Evolutionary conservation across 2,888 invertebrate genomes (phyloP).

Genomic region (Trachelus iudaicus): DNA sequence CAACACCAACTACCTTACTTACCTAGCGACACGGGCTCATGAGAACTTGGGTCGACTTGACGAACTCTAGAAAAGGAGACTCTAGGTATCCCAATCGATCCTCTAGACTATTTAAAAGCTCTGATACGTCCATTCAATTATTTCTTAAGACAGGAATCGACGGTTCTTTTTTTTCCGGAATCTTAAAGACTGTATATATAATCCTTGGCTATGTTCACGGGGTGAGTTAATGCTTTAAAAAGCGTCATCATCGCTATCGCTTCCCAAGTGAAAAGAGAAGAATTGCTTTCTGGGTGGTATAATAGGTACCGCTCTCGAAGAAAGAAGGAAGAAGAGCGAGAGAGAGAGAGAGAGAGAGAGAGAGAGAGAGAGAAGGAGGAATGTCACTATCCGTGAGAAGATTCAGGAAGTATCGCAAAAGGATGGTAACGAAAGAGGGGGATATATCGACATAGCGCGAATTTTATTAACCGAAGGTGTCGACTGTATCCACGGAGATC

Average conservation of each 20-base stretch:
- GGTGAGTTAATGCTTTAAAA: background rate
- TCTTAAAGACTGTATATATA: background rate
- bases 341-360: no score
- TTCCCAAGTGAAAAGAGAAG: background rate
- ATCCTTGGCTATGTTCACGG: background rate
- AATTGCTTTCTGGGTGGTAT: background rate
- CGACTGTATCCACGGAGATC: constrained; percentile 16
- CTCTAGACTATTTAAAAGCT: background rate
- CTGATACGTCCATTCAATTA: background rate
- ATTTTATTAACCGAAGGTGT: constrained; percentile 47
- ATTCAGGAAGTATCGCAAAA: constrained; percentile 10
- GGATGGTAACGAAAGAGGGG: constrained; percentile 21
- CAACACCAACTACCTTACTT: background rate
- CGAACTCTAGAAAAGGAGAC: background rate
- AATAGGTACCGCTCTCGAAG: background rate
- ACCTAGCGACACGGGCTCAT: background rate
- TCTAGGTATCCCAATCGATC: background rate
- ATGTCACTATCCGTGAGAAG: background rate
- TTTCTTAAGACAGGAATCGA: background rate
- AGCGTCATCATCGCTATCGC: background rate
- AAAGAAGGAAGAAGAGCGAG: background rate
- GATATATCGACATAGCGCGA: constrained; percentile 41
- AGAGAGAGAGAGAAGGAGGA: background rate
- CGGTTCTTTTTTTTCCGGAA: background rate
- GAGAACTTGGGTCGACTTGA: background rate